Evolutionary conservation across 2,888 invertebrate genomes (phyloP), one percentile per base, ranked within the genome.

Genomic region (Yponomeuta plumbellus): DNA sequence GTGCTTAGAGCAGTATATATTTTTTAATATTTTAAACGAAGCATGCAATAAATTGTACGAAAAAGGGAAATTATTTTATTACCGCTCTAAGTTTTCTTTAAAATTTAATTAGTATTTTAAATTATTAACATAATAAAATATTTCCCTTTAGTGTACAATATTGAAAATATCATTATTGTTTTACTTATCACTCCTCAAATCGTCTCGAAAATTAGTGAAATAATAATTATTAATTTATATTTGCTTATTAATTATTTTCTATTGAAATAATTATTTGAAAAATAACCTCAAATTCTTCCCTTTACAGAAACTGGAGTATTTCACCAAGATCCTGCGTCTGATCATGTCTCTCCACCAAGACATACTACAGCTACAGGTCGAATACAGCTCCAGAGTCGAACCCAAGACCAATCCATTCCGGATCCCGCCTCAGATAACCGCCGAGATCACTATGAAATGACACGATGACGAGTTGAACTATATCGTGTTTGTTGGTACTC

Each of bases 101-200:
- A 57, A 69, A 67, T 69, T 70, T 71, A 69, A 56, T 68, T 68
- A 69, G n/a, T 34, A 40, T 67, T 66, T 71, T 69, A 57, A 69
- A 66, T 65, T n/a, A 64, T 67, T 44, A 66, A 61, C 40, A 66
- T 70, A 69, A 69, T 63, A 64, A 66, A 75, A 74, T 70, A 75
- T 83, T 86, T 92, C 92, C 92, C 92, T 92, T 92, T 92, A 91
- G 91, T 92, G 92, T 92, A 88, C 91, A 90, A 90, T 87, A 81
- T 76, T 75, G 17, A 52, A 52, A 52, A 17, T 52, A 17, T 17
- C 17, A 13, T 52, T 17, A 2, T 52, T 52, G 17, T 5, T 17
- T 8, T 17, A 39, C 39, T 39, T 39, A 4, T 13, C 3, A 44
- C 2, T 13, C 10, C 13, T 44, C 2, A 44, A 44, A 4, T 5